These are phyloP conservation scores for Lymantria dispar DNA, from an alignment of 2,888 invertebrate species.

Conservation along the genomic window DNA sequence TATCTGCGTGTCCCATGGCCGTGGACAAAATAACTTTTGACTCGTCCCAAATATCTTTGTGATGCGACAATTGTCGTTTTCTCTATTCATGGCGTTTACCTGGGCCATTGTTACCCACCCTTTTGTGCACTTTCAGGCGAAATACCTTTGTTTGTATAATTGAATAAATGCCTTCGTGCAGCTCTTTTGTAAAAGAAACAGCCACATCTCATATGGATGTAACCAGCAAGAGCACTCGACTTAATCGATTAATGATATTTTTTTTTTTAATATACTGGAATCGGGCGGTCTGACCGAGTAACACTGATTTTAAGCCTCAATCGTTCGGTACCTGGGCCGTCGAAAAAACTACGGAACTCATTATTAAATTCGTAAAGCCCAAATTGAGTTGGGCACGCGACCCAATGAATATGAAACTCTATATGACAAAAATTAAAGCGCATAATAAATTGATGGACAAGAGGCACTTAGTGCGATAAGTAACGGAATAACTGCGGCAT, in stretches of 20 bases:
- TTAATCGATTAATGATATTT: slow-evolving; percentile 39
- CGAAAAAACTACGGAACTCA: slow-evolving; percentile 61
- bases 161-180: slow-evolving; percentile 74
- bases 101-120: slow-evolving; percentile 52
- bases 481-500: slow-evolving; percentile 50
- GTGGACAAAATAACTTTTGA: slow-evolving; percentile 66
- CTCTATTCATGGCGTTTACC: slow-evolving; percentile 71
- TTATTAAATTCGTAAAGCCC: slow-evolving; percentile 55
- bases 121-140: slow-evolving; percentile 74
- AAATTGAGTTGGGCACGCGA: slow-evolving; percentile 22
- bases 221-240: slow-evolving; percentile 33
- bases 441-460: slow-evolving; percentile 49
- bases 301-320: slow-evolving; percentile 35
- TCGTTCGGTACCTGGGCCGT: slow-evolving; percentile 56
- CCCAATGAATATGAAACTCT: slow-evolving; percentile 61
- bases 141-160: slow-evolving; percentile 75
- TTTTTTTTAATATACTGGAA: slow-evolving; percentile 30
- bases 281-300: slow-evolving; percentile 26
- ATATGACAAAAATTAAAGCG: slow-evolving; percentile 59
- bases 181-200: slow-evolving; percentile 45
- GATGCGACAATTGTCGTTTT: slow-evolving; percentile 62
- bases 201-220: slow-evolving; percentile 35
- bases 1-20: slow-evolving; percentile 55
- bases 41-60: slow-evolving; percentile 71
- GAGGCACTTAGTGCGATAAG: slow-evolving; percentile 54